A percentile compares a stretch with the other conserved stretches of the same genome.
These are phyloP conservation scores for Siniperca knerii DNA, from an alignment of 2,113 vertebrate genomes.

Conservation along the genomic window DNA sequence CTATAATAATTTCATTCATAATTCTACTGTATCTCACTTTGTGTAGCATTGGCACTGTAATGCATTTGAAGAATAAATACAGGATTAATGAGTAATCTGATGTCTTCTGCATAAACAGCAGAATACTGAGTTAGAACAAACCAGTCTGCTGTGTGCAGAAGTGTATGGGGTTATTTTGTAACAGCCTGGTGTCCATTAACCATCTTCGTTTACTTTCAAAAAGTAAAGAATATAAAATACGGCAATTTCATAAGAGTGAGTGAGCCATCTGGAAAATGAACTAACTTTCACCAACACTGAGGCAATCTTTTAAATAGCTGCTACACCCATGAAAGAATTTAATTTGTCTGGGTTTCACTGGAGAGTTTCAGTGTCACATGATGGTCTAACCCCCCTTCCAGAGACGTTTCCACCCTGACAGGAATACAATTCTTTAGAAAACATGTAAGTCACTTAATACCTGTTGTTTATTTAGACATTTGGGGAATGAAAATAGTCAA, in stretches of 20 bases:
- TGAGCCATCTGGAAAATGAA: slow-evolving; percentile 20
- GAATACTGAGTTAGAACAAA: too few species aligned
- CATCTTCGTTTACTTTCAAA: not conserved
- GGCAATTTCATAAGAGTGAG: not conserved
- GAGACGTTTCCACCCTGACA: not conserved
- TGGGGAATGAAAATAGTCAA: not conserved
- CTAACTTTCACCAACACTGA: not conserved
- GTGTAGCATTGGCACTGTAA: not conserved
- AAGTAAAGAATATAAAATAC: not conserved
- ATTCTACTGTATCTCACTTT: not conserved
- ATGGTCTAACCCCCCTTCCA: not conserved
- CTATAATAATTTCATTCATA: not conserved
- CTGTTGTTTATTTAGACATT: not conserved
- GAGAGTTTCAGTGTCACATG: slow-evolving; percentile 17
- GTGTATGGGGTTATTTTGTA: too few species aligned
- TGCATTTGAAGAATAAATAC: not conserved
- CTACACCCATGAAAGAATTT: slow-evolving; percentile 10
- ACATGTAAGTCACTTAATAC: not conserved
- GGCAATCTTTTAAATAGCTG: slow-evolving; percentile 21
- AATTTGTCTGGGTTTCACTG: slow-evolving; percentile 7
- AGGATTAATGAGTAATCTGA: too few species aligned
- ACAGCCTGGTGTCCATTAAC: too few species aligned
- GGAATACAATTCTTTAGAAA: not conserved
- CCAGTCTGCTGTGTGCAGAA: too few species aligned
- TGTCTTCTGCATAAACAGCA: too few species aligned